Conservation (phyloP, 2,888 invertebrate genomes). For the Bembecia ichneumoniformis region DNA sequence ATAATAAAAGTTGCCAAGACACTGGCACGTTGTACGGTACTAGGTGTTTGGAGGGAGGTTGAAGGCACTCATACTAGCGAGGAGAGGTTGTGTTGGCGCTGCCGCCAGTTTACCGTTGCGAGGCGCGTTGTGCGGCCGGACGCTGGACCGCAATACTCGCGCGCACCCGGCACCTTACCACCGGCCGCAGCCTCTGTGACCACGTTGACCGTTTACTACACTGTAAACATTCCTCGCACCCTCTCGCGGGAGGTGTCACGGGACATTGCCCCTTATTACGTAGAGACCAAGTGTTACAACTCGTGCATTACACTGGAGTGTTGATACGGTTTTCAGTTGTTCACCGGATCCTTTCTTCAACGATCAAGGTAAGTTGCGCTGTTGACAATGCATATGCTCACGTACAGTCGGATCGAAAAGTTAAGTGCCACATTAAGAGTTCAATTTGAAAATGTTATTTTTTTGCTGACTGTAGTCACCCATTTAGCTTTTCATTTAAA, state of each 20-base stretch:
- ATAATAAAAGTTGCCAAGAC: conserved; percentile 68
- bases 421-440: too few species aligned
- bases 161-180: conserved; percentile 50
- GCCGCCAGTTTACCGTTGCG: conserved; percentile 71
- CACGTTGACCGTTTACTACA: conserved; percentile 30
- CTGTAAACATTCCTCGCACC: conserved; percentile 22
- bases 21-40: conserved; percentile 67
- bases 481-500: too few species aligned
- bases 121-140: conserved; percentile 71
- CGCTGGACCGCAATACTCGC: conserved; percentile 54
- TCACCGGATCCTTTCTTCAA: conserved; percentile 60
- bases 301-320: conserved; percentile 66
- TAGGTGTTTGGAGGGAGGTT: conserved; percentile 71
- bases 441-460: too few species aligned
- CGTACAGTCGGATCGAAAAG: too few species aligned
- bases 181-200: conserved; percentile 29
- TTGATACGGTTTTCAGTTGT: conserved; percentile 60
- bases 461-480: too few species aligned
- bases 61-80: conserved; percentile 65
- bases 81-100: conserved; percentile 64
- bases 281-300: conserved; percentile 61
- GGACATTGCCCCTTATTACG: conserved; percentile 36
- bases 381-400: conserved; percentile 1
- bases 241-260: conserved; percentile 35
- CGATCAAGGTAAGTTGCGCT: conserved; percentile 42